Evolutionary conservation across 1,140 invertebrate genomes (phyloP), one percentile per base, ranked within the genome.

Genomic region (Drosophila baimaii): DNA sequence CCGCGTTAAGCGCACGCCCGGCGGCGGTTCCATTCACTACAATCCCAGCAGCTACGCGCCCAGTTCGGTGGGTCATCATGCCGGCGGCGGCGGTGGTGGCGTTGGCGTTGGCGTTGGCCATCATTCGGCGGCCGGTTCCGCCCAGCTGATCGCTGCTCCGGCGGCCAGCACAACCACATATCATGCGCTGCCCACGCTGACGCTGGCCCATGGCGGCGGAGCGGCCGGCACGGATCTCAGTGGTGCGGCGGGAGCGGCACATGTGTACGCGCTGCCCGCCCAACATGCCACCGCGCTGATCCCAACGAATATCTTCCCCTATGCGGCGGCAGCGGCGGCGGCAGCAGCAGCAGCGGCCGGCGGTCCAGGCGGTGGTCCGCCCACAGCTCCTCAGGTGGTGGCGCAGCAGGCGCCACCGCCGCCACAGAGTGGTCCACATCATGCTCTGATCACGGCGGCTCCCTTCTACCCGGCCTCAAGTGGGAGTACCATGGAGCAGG

Each of bases 251-350:
- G 81, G 69, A 15, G 83, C 72, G n/a, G 77, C 91, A 8, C 75
- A 91, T 77, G 81, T 91, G 21, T 86, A 92, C 47, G 86, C 91
- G n/a, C 47, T 92, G 57, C 91, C 85, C 21, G 82, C 90, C 5
- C 91, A 91, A 56, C 90, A 91, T 55, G 81, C 80, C 31, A 79
- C 91, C n/a, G 75, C 91, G 7, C 35, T 92, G 57, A 90, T 92
- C 70, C 90, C 91, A 51, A 90, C 90, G 39, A 91, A 91, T 58
- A 79, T 92, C 63, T 90, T 92, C 46, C 91, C 91, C 12, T 92
- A 92, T 55, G 77, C 85, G 35, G 44, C 88, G 29, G 79, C 78
- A 35, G 65, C 78, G 25, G 71, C 71, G 46, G 62, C 78, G 12
- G 64, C 65, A 9, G 71, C 71, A 39, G 70, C 75, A 25, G 73